Conservation (phyloP, 2,797 vertebrate species). For the Microctenopoma lineatum region DNA sequence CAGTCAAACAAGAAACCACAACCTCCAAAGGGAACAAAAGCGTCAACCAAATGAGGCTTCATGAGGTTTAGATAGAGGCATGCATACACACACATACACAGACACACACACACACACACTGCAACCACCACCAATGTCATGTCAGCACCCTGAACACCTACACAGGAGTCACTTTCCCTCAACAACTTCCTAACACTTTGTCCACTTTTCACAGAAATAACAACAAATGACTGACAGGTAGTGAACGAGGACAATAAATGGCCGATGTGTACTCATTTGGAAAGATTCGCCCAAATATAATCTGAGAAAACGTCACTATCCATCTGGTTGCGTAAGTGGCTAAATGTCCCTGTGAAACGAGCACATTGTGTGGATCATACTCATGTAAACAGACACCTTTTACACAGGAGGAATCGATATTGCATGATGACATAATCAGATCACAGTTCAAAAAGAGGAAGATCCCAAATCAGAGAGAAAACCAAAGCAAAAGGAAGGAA, state of each 20-base stretch:
- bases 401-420: conserved; percentile 87
- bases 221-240: conserved; percentile 68
- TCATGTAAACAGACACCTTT: conserved; percentile 88
- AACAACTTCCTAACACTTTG: conserved; percentile 55
- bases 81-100: conserved; percentile 33
- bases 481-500: conserved; percentile 79
- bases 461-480: conserved; percentile 84
- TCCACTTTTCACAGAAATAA: conserved; percentile 47
- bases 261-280: conserved; percentile 54
- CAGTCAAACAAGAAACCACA: conserved; percentile 63
- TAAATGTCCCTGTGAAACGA: conserved; percentile 74
- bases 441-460: conserved; percentile 89
- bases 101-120: conserved; percentile 22
- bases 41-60: conserved; percentile 62
- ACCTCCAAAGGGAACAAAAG: conserved; percentile 58
- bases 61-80: conserved; percentile 49
- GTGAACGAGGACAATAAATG: conserved; percentile 58
- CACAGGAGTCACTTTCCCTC: conserved; percentile 69
- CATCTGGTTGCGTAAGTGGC: conserved; percentile 70
- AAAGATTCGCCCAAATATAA: conserved; percentile 50
- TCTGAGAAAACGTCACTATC: conserved; percentile 69
- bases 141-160: conserved; percentile 79
- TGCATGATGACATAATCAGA: conserved; percentile 88
- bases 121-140: conserved; percentile 65
- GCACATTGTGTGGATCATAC: conserved; percentile 74